Percentiles rank a stretch among this genome's conserved stretches.
These are phyloP conservation scores for Agrilus biguttatus DNA, from an alignment of 2,888 invertebrate genomes.

Conservation along the genomic window DNA sequence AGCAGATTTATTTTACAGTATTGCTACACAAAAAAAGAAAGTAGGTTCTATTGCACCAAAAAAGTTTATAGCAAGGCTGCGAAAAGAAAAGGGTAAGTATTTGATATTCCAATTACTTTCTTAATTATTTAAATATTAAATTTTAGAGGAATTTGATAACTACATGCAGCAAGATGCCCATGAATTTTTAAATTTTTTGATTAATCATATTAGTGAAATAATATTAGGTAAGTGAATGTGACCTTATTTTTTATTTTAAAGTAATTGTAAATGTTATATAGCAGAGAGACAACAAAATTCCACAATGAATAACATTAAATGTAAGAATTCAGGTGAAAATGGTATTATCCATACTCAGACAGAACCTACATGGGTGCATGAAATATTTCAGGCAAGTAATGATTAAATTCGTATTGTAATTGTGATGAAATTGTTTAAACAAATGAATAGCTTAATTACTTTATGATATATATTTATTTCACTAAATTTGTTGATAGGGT, in stretches of 20 bases:
- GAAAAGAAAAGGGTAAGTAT: conserved; percentile 89
- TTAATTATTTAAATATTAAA: conserved; percentile 1
- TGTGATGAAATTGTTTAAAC: not conserved
- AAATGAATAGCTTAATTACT: not conserved
- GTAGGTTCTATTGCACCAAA: conserved; percentile 99
- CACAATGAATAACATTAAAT: conserved; percentile 35
- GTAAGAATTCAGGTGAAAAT: conserved; percentile 40
- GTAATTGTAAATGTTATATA: conserved; percentile 20
- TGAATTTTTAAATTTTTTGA: conserved; percentile 97
- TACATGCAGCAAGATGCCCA: conserved; percentile 99
- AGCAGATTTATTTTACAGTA: conserved; percentile 97
- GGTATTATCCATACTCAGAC: conserved; percentile 37
- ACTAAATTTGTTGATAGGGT: conserved; percentile 41
- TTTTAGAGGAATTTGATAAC: conserved; percentile 96
- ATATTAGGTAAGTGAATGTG: conserved; percentile 63
- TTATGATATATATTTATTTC: not conserved
- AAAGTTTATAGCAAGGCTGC: conserved; percentile 94
- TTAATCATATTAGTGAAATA: conserved; percentile 97
- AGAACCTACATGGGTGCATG: conserved; percentile 98
- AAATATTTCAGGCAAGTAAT: conserved; percentile 88
- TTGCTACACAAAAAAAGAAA: conserved; percentile 99
- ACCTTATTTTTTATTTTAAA: not conserved
- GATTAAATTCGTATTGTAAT: not conserved
- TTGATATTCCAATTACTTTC: not conserved
- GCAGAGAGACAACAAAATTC: conserved; percentile 65